A percentile compares a stretch with the other conserved stretches of the same genome.
These are phyloP conservation scores for Labrus mixtus DNA, from an alignment of 2,113 vertebrate species.

Conservation along the genomic window DNA sequence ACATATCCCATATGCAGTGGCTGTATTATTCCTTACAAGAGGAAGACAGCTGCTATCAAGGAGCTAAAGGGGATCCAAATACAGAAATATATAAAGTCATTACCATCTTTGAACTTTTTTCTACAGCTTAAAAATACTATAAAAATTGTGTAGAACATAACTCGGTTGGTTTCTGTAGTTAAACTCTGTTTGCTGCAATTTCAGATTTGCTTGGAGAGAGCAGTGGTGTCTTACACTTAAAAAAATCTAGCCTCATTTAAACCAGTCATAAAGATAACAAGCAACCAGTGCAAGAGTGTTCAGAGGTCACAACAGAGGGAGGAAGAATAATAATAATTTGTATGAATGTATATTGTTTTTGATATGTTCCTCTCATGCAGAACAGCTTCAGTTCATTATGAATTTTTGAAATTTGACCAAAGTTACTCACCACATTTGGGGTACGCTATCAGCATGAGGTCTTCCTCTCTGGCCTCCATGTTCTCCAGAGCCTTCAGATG, in stretches of 20 bases:
- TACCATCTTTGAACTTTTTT: too few relatives aligned
- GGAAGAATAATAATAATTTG: neutral
- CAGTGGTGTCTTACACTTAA: neutral
- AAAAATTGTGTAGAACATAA: too few relatives aligned
- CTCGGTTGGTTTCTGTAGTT: too few relatives aligned
- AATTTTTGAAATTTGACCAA: neutral
- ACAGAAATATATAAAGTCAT: too few relatives aligned
- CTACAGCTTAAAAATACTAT: too few relatives aligned
- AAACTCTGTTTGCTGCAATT: too few relatives aligned
- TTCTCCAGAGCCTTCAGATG: conserved; percentile 74
- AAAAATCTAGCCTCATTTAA: neutral
- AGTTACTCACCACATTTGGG: conserved; percentile 86
- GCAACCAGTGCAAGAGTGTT: neutral
- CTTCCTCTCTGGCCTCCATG: conserved; percentile 80
- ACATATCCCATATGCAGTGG: too few relatives aligned
- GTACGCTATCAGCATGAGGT: conserved; percentile 84
- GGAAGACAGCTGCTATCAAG: too few relatives aligned
- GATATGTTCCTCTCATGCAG: neutral
- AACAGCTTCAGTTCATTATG: neutral
- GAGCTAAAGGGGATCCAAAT: too few relatives aligned
- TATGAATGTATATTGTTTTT: neutral
- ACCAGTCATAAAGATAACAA: neutral
- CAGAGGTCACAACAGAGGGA: conserved; percentile 10
- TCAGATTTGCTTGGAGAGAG: too few relatives aligned
- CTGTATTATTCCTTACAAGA: too few relatives aligned